Base-by-base conservation (phyloP, 2,888 invertebrate genomes). In the Sthenelais limicola region DNA sequence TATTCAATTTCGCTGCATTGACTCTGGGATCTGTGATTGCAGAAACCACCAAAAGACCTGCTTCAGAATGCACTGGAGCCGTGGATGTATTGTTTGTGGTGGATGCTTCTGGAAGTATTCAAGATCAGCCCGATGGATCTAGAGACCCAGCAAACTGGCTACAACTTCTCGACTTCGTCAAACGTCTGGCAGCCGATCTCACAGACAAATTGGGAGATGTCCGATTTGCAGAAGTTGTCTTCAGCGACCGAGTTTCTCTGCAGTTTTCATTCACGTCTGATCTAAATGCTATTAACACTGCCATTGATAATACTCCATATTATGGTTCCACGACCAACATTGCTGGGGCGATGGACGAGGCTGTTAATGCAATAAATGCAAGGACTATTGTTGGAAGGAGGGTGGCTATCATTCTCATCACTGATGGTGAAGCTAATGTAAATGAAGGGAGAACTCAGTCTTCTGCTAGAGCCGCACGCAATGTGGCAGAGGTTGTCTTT, bases 101-200 rank as follows among this genome's bases (percentile, higher is more conserved):
- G 30, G 56, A 56, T 15, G 26, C 56, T 3, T 56, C 56, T 2
- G 56, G 56, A 18, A 56, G 56, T 33, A 56, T 56, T 21, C 56
- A 56, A 33, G 56, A 56, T 33, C 56, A 56, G 15, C 30, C 56
- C 1, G 56, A 56, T 21, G 56, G 56, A 12, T 30, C 56, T 18
- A 32, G 56, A 18, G 56, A 56, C 56, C 56, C 56, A 15, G 24
- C 28, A 1, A 56, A 56, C 56, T 56, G 56, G 56, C 56, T 56
- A 3, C 3, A 28, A 7, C 32, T 56, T 2, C 56, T 56, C 32
- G 56, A 15, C 56, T 56, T 56, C 32, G 28, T 56, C 32, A 56
- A 56, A 3, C 30, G 33, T 18, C 12, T 56, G n/a, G 33, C 56
- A 1, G 18, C 18, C 9, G 24, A 18, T 1, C 12, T 56, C 3